A percentile compares a stretch with the other conserved stretches of the same genome.
These are phyloP conservation scores for Hirtodrosophila confusa DNA, from an alignment of 2,888 invertebrate genomes.

Conservation along the genomic window DNA sequence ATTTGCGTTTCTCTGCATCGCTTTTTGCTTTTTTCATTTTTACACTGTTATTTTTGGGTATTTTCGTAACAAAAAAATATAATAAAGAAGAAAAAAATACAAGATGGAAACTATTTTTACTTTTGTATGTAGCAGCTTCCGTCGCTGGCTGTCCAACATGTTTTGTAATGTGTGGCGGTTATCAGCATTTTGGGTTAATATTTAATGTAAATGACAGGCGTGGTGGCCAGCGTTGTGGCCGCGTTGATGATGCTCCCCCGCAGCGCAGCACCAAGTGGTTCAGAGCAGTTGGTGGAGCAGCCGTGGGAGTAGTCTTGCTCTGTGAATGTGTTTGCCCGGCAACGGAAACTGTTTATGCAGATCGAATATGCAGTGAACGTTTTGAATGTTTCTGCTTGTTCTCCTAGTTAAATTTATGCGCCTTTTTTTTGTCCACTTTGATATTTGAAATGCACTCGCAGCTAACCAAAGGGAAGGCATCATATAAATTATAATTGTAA, in stretches of 20 bases:
- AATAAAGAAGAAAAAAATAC: slow-evolving; percentile 25
- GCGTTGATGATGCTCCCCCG: slow-evolving; percentile 54
- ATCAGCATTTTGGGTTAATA: slow-evolving; percentile 77
- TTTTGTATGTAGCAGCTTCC: slow-evolving; percentile 46
- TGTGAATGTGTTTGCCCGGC: slow-evolving; percentile 61
- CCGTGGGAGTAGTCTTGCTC: slow-evolving; percentile 34
- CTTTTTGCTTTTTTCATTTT: slow-evolving; percentile 21
- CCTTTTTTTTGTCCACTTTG: slow-evolving; percentile 52
- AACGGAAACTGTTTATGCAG: slow-evolving; percentile 73
- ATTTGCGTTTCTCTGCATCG: slow-evolving; percentile 54
- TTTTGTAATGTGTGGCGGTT: slow-evolving; percentile 64
- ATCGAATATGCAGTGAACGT: slow-evolving; percentile 72
- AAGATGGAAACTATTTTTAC: slow-evolving; percentile 56
- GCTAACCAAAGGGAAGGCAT: slow-evolving; percentile 40
- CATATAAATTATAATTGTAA: slow-evolving; percentile 69
- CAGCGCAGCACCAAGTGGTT: slow-evolving; percentile 15
- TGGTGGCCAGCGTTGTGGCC: slow-evolving; percentile 51
- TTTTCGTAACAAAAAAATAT: slow-evolving; percentile 25
- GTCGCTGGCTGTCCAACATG: slow-evolving; percentile 35
- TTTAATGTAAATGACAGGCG: slow-evolving; percentile 76
- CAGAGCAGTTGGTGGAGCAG: slow-evolving; percentile 4
- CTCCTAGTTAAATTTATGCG: slow-evolving; percentile 51
- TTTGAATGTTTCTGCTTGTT: slow-evolving; percentile 40
- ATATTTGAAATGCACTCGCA: slow-evolving; percentile 42
- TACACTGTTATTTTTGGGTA: slow-evolving; percentile 27